phyloP scores from a whole-genome alignment of 2,797 vertebrate genomes.

The Dallia pectoralis region DNA sequence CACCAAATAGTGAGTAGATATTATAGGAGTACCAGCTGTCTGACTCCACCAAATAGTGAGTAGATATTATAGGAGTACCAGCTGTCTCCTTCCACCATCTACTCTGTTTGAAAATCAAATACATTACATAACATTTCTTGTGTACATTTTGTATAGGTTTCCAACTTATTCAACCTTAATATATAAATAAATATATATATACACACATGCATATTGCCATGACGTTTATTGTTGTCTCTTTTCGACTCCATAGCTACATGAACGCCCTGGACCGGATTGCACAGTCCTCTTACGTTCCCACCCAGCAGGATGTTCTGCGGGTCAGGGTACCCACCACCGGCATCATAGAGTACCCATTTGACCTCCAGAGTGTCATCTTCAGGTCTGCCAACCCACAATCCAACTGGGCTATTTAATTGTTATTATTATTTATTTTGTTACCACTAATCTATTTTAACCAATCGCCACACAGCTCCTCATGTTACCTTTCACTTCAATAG shows the following conservation, averaged over 20 bases:
- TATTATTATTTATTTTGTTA: background rate
- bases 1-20: no score
- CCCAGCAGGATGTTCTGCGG: slow-evolving; percentile 61
- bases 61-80: no score
- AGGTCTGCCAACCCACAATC: slow-evolving; percentile 51
- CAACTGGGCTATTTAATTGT: background rate
- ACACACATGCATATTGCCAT: no score
- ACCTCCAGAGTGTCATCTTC: slow-evolving; percentile 79
- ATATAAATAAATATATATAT: no score
- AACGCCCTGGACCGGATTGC: slow-evolving; percentile 69
- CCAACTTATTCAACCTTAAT: no score
- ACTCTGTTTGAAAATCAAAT: no score
- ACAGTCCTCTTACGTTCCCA: slow-evolving; percentile 60
- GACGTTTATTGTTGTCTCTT: no score
- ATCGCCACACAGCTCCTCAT: no score
- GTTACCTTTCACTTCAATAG: no score
- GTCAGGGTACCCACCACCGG: slow-evolving; percentile 76
- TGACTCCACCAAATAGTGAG: slow-evolving; percentile 97
- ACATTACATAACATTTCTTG: no score
- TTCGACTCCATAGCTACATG: slow-evolving; percentile 49
- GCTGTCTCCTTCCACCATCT: background rate
- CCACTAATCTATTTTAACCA: no score
- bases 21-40: slow-evolving; percentile 95
- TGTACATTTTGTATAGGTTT: no score
- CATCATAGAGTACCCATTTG: slow-evolving; percentile 77